Evolutionary conservation across 2,113 vertebrate genomes (phyloP), one percentile per base, ranked within the genome.

Genomic region (Vulpes vulpes): DNA sequence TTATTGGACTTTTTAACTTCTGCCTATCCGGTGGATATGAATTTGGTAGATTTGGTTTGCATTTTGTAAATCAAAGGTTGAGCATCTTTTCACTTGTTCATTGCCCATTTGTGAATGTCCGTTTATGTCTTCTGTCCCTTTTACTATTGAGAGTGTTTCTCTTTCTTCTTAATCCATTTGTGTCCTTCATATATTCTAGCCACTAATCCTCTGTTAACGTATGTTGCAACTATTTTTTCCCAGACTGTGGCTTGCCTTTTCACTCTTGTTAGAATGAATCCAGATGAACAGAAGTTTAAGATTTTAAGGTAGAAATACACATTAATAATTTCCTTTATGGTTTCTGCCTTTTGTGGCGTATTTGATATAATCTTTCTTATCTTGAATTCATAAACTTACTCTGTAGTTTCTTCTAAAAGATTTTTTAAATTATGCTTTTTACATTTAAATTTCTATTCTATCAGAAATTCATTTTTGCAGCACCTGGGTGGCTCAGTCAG

Each of bases 291-390:
- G 19, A 71, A 92, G 84, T 76, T 97, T 92, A 22, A 62, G 89
- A 12, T 64, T 89, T 74, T 84, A 85, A 81, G 81, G 64, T 74
- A 85, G 51, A 76, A 94, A 95, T 86, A 51, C 38, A 19, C 43
- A 79, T 92, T 64, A 90, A 95, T 87, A 17, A 71, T 95, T 96
- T 95, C 53, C 64, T 62, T 91, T 89, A 89, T 95, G 57, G 51
- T 35, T 32, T 78, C 15, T 76, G 19, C 57, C 35, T 95, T 91
- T 57, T 71, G 27, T 96, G 73, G 80, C 86, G 88, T 94, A 57
- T 49, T 65, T 65, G 23, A 93, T 17, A 91, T 25, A 67, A 15
- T 87, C 11, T 92, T 74, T 96, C 27, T 43, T 43, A 71, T 20
- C 6, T 74, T 93, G 51, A 88, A 38, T 73, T 94, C 27, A 78